Conservation (phyloP, 2,113 vertebrate genomes). For the Gulo gulo region DNA sequence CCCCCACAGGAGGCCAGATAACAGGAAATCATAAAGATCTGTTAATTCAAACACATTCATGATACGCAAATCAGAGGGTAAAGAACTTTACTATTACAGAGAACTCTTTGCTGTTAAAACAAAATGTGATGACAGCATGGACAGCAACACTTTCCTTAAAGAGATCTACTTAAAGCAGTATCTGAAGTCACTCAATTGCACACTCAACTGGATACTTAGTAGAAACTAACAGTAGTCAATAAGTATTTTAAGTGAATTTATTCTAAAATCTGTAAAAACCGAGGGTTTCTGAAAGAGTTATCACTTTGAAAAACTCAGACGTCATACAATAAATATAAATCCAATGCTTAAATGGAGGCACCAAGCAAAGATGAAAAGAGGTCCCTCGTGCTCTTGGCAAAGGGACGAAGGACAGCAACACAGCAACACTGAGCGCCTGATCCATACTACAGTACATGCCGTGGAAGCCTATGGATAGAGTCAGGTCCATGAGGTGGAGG, state of each 20-base stretch:
- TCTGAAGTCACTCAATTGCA: constrained; percentile 38
- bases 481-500: neutral
- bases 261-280: constrained; percentile 38
- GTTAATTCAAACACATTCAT: neutral
- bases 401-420: neutral
- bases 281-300: constrained; percentile 3
- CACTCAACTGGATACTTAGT: neutral
- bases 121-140: neutral
- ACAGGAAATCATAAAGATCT: constrained; percentile 16
- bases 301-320: constrained; percentile 29
- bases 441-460: neutral
- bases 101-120: constrained; percentile 32
- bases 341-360: neutral
- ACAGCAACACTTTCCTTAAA: neutral
- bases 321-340: constrained; percentile 32
- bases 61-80: neutral
- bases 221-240: constrained; percentile 1
- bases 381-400: neutral
- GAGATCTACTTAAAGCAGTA: neutral
- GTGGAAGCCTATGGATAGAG: neutral
- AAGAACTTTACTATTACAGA: constrained; percentile 28
- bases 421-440: neutral
- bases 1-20: neutral
- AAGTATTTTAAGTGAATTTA: constrained; percentile 39
- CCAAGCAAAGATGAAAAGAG: neutral